Percentiles rank a stretch among this genome's conserved stretches.
These are phyloP conservation scores for Dermochelys coriacea DNA, from an alignment of 2,797 vertebrate species.

Conservation along the genomic window DNA sequence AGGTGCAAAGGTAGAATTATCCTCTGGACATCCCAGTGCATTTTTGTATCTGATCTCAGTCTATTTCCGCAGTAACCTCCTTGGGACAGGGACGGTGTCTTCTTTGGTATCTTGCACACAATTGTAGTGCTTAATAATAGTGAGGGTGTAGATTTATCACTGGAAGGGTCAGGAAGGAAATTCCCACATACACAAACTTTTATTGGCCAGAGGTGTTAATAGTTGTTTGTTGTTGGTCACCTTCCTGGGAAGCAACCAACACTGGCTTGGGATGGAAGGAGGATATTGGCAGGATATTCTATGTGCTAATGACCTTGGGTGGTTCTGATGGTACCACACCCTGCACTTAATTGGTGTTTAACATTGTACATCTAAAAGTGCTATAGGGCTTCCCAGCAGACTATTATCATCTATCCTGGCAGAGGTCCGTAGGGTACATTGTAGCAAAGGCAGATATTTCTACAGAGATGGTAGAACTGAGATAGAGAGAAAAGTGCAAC, in stretches of 20 bases:
- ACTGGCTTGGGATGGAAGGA: neutral
- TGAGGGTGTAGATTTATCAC: fast-evolving
- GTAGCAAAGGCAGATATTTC: neutral
- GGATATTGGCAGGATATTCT: neutral
- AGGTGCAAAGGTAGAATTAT: neutral
- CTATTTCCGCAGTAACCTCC: neutral
- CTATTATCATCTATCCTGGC: neutral
- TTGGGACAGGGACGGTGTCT: neutral
- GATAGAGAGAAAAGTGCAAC: neutral
- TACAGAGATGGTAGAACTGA: neutral
- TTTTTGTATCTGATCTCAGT: neutral
- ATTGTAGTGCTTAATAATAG: neutral
- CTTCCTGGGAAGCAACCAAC: neutral
- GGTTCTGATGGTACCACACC: fast-evolving
- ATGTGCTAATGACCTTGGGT: neutral
- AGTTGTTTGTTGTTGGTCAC: neutral
- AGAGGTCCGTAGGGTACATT: neutral
- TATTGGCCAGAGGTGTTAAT: neutral
- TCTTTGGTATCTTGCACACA: neutral
- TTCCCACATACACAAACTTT: neutral
- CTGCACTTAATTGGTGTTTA: fast-evolving
- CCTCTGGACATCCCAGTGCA: neutral
- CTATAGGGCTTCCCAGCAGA: neutral
- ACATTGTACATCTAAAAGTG: neutral
- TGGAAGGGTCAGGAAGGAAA: neutral